phyloP scores from a whole-genome alignment of 2,888 invertebrate species.

The Lutraria lutraria region DNA sequence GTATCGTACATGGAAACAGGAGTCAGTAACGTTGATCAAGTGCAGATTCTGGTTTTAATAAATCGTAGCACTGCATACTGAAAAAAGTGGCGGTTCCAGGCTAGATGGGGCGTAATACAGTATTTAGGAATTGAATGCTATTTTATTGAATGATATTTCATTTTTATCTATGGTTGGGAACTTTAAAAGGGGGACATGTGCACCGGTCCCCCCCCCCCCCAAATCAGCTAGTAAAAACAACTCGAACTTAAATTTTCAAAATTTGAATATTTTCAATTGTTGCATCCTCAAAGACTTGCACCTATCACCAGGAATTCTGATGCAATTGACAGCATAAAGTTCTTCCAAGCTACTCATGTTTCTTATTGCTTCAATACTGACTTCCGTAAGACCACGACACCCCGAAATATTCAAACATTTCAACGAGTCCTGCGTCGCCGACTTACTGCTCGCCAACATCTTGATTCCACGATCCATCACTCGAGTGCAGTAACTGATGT shows the following conservation, averaged over 20 bases:
- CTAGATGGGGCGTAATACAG: no score
- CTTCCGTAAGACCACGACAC: conserved; percentile 72
- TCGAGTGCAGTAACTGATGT: conserved; percentile 94
- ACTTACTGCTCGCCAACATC: conserved; percentile 71
- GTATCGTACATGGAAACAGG: no score
- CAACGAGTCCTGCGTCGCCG: conserved; percentile 67
- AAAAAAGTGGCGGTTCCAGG: no score
- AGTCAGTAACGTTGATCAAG: no score
- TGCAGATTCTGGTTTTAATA: no score
- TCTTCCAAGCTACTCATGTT: conserved; percentile 58
- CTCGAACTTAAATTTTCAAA: conserved; percentile 6
- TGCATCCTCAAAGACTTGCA: conserved; percentile 44
- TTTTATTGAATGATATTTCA: no score
- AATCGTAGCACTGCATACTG: no score
- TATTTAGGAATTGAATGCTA: no score
- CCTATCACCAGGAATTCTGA: conserved; percentile 60
- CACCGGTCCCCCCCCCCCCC: no score
- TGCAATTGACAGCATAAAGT: conserved; percentile 64
- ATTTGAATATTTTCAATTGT: conserved; percentile 47
- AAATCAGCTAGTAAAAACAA: no score
- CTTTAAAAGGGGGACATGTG: no score
- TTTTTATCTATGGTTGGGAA: no score
- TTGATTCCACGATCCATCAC: conserved; percentile 96
- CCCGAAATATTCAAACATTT: conserved; percentile 72
- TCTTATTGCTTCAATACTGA: conserved; percentile 60